Evolutionary conservation across 2,113 vertebrate genomes (phyloP).

Genomic region (Petroica traversi): DNA sequence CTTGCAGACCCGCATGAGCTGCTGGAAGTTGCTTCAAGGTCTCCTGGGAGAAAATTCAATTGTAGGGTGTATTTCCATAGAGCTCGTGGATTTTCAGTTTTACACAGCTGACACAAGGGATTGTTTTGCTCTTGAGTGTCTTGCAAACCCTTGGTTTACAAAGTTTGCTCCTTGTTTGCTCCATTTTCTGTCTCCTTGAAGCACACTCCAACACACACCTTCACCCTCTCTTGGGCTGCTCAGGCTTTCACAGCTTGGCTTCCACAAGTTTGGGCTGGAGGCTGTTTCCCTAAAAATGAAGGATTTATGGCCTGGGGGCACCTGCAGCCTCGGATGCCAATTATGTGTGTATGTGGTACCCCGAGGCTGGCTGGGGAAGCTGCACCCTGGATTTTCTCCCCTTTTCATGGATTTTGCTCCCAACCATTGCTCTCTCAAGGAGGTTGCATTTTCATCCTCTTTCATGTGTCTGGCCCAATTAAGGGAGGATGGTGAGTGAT

Average conservation of each 20-base stretch:
- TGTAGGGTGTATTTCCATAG: not conserved
- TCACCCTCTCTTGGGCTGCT: not conserved
- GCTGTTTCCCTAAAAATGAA: not conserved
- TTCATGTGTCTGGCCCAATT: not conserved
- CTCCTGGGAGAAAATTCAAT: not conserved
- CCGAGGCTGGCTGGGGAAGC: not conserved
- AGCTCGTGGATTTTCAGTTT: not conserved
- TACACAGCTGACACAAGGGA: accelerated
- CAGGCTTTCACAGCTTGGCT: not conserved
- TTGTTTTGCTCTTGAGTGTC: not conserved
- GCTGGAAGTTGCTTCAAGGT: not conserved
- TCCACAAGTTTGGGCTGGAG: not conserved
- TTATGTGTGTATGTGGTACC: not conserved
- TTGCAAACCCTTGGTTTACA: not conserved
- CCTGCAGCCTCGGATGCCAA: not conserved
- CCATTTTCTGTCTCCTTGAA: not conserved
- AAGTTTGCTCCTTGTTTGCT: not conserved
- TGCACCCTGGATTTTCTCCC: not conserved
- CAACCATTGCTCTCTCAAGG: not conserved
- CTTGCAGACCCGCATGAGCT: not conserved
- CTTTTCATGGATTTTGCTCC: not conserved
- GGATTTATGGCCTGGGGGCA: not conserved
- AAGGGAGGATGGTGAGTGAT: not conserved
- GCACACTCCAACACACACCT: not conserved
- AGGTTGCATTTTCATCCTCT: not conserved